Conservation (phyloP, 2,113 vertebrate genomes). For the Tautogolabrus adspersus region DNA sequence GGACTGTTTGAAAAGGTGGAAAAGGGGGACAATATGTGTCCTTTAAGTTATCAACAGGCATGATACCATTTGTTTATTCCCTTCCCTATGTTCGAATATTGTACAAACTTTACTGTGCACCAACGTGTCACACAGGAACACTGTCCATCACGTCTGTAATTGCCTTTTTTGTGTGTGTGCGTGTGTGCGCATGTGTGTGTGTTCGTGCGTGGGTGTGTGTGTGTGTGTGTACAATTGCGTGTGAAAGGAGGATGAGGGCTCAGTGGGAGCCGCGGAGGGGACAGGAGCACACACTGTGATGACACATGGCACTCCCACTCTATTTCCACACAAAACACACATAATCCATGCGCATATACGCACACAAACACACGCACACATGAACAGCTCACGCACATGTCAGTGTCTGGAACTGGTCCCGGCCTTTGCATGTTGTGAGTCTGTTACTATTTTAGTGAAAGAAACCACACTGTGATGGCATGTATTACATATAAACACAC, state of each 20-base stretch:
- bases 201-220: neutral
- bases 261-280: constrained; percentile 62
- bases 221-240: constrained; percentile 29
- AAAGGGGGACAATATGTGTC: too few relatives aligned
- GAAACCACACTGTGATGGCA: neutral
- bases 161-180: constrained; percentile 2
- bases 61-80: constrained; percentile 5
- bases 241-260: constrained; percentile 22
- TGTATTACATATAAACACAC: constrained; percentile 8
- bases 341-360: constrained; percentile 10
- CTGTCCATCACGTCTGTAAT: neutral
- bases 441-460: constrained; percentile 30
- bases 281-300: constrained; percentile 77
- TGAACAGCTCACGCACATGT: constrained; percentile 25
- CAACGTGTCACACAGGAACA: neutral
- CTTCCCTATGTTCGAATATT: neutral
- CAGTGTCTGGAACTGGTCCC: constrained; percentile 30
- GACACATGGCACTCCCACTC: constrained; percentile 79
- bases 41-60: neutral
- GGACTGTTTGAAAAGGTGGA: too few relatives aligned
- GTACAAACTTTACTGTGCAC: constrained; percentile 10
- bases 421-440: constrained; percentile 39
- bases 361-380: neutral
- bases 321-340: constrained; percentile 60
- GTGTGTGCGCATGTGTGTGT: constrained; percentile 15